These are phyloP conservation scores for Bombus waltoni DNA, from an alignment of 1,140 invertebrate genomes.

Conservation along the genomic window DNA sequence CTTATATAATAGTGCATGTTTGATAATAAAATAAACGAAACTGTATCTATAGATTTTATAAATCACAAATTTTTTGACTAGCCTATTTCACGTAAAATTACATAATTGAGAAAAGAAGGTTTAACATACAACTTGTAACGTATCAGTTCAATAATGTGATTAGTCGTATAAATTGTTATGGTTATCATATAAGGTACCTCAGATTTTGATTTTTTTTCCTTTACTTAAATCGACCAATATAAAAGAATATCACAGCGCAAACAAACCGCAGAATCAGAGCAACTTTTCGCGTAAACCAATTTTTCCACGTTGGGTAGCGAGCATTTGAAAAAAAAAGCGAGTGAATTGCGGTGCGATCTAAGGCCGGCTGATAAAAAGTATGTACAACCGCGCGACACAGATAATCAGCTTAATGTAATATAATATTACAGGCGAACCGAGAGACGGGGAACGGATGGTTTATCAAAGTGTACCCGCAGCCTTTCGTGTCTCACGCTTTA, in stretches of 20 bases:
- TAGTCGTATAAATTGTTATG: too few relatives aligned
- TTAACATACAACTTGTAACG: too few relatives aligned
- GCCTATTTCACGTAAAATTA: too few relatives aligned
- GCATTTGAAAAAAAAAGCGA: neutral
- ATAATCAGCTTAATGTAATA: slow-evolving; percentile 70
- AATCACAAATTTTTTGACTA: too few relatives aligned
- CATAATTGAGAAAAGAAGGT: too few relatives aligned
- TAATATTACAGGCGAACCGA: slow-evolving; percentile 53
- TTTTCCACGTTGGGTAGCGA: neutral
- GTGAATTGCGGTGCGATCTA: slow-evolving; percentile 18
- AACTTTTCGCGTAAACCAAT: neutral
- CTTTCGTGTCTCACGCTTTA: slow-evolving; percentile 71
- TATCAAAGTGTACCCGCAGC: slow-evolving; percentile 64
- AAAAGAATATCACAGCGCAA: neutral
- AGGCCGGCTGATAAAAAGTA: slow-evolving; percentile 41
- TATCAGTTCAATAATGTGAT: too few relatives aligned
- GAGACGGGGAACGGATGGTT: slow-evolving; percentile 41
- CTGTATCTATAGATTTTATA: too few relatives aligned
- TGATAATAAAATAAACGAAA: too few relatives aligned
- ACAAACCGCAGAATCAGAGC: neutral
- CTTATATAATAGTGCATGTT: too few relatives aligned
- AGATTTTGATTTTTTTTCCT: rapidly evolving
- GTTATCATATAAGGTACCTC: too few relatives aligned
- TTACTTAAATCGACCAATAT: neutral
- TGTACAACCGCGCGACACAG: slow-evolving; percentile 39